These are phyloP conservation scores for Caenorhabditis panamensis DNA, from an alignment of 2,888 invertebrate species.

Conservation along the genomic window DNA sequence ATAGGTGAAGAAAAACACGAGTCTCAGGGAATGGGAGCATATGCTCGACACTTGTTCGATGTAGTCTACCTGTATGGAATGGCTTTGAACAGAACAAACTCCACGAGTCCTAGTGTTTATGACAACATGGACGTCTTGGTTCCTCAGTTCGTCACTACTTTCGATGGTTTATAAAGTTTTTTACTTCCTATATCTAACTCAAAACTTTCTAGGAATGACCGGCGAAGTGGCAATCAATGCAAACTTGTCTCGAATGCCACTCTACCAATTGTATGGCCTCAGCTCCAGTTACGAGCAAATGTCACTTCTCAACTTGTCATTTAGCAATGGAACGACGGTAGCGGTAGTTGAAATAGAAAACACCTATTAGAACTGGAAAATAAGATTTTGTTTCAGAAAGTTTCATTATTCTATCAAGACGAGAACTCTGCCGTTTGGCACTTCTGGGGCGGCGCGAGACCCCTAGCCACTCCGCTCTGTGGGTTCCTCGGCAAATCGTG, in stretches of 20 bases:
- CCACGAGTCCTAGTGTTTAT: slow-evolving; percentile 29
- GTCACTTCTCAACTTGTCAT: slow-evolving; percentile 57
- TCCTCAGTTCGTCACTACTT: slow-evolving; percentile 23
- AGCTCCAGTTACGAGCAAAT: slow-evolving; percentile 47
- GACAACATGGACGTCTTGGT: slow-evolving; percentile 19
- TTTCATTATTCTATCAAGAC: slow-evolving; percentile 28
- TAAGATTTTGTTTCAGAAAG: slow-evolving; percentile 16
- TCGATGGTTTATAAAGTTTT: slow-evolving; percentile 20
- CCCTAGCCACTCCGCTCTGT: slow-evolving; percentile 59
- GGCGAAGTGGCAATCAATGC: slow-evolving; percentile 59
- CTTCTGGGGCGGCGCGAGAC: slow-evolving; percentile 37
- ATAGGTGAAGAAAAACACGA: no score
- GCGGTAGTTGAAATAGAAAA: slow-evolving; percentile 8
- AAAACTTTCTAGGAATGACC: slow-evolving; percentile 54
- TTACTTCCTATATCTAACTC: neutral
- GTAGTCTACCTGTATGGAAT: slow-evolving; percentile 72
- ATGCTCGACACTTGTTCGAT: slow-evolving; percentile 71
- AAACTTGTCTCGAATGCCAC: slow-evolving; percentile 53
- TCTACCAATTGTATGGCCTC: slow-evolving; percentile 62
- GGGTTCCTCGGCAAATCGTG: slow-evolving; percentile 63
- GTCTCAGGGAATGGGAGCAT: slow-evolving; percentile 45
- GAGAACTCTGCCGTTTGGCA: slow-evolving; percentile 25
- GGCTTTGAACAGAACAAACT: slow-evolving; percentile 50
- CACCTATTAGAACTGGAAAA: no score
- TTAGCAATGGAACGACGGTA: slow-evolving; percentile 41